Evolutionary conservation across 2,888 invertebrate genomes (phyloP), one percentile per base, ranked within the genome.

Genomic region (Apotomis capreana): DNA sequence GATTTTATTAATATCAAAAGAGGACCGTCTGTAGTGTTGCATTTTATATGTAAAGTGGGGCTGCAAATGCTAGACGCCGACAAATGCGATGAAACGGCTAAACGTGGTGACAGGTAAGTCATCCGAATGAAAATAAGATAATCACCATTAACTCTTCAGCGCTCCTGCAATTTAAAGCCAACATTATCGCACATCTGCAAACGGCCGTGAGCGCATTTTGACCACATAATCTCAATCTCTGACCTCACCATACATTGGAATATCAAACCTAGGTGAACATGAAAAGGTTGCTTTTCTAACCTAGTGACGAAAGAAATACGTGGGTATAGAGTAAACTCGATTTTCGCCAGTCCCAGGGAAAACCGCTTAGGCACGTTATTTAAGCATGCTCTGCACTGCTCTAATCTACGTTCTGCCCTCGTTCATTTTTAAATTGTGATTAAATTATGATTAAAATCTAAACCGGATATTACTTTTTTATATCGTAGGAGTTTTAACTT

Each of bases 121-220:
- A 46, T 9, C 8, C 9, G 46, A 46, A 13, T 44, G 52, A 54
- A 54, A 15, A 40, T 15, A n/a, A 63, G 54, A 52, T 54, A 63
- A 63, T 54, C 63, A 54, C 40, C 63, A 63, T 63, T 63, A 63
- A 37, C 54, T 40, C 13, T 59, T 44, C 40, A n/a, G 44, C 13
- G 10, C 40, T 12, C 10, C 54, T 40, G 13, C 5, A 54, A 63
- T 63, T 63, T 63, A 63, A 52, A 54, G 54, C 52, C 40, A 37
- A 54, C 40, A 63, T 63, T 63, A 63, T 63, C 63, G 52, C 40
- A 44, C 40, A 59, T 59, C 59, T 59, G 40, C 59, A 40, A 40
- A 54, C 51, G 57, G n/a, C 59, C 6, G 13, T 59, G 40, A 44
- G n/a, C 44, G 62, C 62, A 62, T 62, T 62, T 37, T 12, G 36